These are phyloP conservation scores for Tetranychus urticae DNA, from an alignment of 1,140 invertebrate species.

Conservation along the genomic window DNA sequence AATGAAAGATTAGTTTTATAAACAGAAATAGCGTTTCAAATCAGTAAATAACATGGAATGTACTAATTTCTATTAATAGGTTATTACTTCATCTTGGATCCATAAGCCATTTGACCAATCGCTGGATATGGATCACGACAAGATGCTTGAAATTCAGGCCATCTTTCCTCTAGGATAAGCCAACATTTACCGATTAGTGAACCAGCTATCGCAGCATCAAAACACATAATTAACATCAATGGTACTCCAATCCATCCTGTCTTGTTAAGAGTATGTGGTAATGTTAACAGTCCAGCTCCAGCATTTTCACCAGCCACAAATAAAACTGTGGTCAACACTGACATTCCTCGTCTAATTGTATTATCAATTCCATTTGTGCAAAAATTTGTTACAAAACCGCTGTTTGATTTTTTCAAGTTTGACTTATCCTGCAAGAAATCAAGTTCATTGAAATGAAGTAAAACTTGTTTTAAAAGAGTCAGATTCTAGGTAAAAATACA, in stretches of 20 bases:
- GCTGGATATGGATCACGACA: conserved; percentile 7
- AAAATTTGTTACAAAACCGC: no score
- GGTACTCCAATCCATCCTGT: conserved; percentile 7
- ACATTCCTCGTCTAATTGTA: not conserved
- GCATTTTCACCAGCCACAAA: conserved; percentile 47
- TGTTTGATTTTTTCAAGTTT: no score
- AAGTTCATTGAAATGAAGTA: no score
- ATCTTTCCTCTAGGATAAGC: conserved; percentile 8
- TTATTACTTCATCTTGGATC: not conserved
- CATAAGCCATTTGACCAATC: conserved; percentile 2
- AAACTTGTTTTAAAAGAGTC: no score
- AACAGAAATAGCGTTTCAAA: no score
- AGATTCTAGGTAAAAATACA: no score
- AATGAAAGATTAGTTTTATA: no score
- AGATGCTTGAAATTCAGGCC: conserved; percentile 1
- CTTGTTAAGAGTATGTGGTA: conserved; percentile 23
- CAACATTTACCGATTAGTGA: conserved; percentile 5
- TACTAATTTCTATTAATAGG: no score
- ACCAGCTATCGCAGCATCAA: not conserved
- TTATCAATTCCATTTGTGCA: not conserved
- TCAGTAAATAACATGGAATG: no score
- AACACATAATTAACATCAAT: conserved; percentile 2
- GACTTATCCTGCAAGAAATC: no score
- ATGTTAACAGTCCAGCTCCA: conserved; percentile 41
- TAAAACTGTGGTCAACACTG: conserved; percentile 15